Evolutionary conservation across 2,888 invertebrate species (phyloP), one percentile per base, ranked within the genome.

Genomic region (Junonia oenone): DNA sequence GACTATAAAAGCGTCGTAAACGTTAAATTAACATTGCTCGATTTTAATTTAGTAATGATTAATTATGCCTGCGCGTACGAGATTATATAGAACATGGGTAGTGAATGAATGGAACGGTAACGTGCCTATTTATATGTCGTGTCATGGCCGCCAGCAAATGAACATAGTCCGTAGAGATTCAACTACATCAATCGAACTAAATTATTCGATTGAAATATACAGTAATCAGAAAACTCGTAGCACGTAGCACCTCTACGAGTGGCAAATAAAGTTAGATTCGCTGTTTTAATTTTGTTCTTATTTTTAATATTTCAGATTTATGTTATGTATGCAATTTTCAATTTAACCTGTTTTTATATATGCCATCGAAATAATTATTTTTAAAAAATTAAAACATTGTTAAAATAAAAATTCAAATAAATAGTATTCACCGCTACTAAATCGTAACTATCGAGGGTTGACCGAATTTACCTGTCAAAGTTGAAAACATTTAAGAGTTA

Each of bases 1-100:
- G 50, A 50, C 65, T 67, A 66, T 71, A 19, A 71, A 69, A 67
- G 68, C 72, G n/a, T 33, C 27, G 26, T 52, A 26, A 51, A 46
- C 61, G 71, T 74, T 77, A 74, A 68, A 74, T 72, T 78, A 78
- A 81, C 79, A 82, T 76, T 69, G 68, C 74, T 76, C 76, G 75
- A 78, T 78, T 71, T 69, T 67, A 73, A 74, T 76, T 81, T 81
- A 78, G 77, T 76, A 76, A 81, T 82, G 81, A 83, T 83, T 81
- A 82, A 83, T 81, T 67, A 68, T 31, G 37, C 45, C 72, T 31
- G 37, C 14, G 56, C 63, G 55, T 68, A 8, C 47, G 45, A 49
- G 27, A 50, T 51, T 43, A n/a, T 26, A 43, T 33, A 27, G 6
- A 50, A 13, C 17, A 27, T 38, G 14, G 27, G 50, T 33, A 13